Percentiles rank a stretch among this genome's conserved stretches.
Conservation (phyloP, 2,113 vertebrate genomes). For the Odobenus rosmarus region DNA sequence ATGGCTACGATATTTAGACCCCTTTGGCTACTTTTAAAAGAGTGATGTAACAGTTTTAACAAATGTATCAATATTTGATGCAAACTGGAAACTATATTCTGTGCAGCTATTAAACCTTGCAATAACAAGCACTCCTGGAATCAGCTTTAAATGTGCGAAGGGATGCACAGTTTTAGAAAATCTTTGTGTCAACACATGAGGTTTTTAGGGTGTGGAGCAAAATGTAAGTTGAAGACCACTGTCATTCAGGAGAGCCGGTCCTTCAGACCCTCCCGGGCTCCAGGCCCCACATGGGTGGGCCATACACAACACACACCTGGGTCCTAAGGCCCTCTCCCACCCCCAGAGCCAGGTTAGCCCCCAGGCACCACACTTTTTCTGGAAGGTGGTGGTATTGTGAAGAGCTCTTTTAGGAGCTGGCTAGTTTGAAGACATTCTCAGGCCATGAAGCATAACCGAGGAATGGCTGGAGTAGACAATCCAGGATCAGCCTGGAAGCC, state of each 20-base stretch:
- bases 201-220: neutral
- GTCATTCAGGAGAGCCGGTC: neutral
- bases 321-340: neutral
- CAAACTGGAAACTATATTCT: neutral
- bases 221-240: neutral
- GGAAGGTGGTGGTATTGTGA: neutral
- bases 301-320: neutral
- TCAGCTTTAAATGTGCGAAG: neutral
- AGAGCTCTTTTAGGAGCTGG: neutral
- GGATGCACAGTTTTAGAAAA: neutral
- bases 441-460: neutral
- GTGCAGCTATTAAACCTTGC: neutral
- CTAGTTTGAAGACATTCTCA: neutral
- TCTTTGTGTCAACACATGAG: neutral
- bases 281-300: neutral
- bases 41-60: neutral
- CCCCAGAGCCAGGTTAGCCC: neutral
- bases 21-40: conserved; percentile 2
- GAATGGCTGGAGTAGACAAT: neutral
- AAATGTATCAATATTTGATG: neutral
- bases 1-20: neutral
- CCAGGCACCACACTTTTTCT: neutral
- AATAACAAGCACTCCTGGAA: neutral
- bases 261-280: neutral
- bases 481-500: neutral